Evolutionary conservation across 2,113 vertebrate species (phyloP).

Genomic region (Caretta caretta): DNA sequence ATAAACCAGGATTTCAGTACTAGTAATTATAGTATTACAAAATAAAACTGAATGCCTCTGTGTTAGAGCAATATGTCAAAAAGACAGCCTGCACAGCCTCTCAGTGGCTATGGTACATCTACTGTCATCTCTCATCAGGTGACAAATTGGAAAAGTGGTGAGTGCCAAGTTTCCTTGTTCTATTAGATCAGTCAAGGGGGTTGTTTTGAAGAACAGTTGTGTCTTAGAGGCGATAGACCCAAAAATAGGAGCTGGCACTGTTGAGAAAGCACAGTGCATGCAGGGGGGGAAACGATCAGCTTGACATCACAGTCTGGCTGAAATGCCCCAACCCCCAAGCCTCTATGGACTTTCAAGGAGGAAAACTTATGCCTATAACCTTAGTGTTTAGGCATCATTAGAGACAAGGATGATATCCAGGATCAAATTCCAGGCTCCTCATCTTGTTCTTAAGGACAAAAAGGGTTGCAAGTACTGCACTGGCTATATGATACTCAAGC

Average conservation of each 20-base stretch:
- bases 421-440: background rate
- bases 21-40: constrained; percentile 48
- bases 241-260: background rate
- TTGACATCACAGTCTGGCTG: background rate
- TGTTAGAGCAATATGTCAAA: constrained; percentile 50
- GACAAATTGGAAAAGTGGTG: background rate
- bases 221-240: background rate
- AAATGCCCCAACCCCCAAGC: background rate
- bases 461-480: background rate
- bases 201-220: background rate
- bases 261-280: background rate
- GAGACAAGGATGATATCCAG: background rate
- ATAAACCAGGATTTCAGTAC: background rate
- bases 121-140: constrained; percentile 29
- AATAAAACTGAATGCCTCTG: constrained; percentile 45
- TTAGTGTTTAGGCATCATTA: background rate
- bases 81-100: constrained; percentile 41
- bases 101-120: constrained; percentile 6
- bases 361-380: background rate
- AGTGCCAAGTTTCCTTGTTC: background rate
- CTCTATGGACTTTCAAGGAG: rapidly evolving
- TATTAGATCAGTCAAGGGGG: background rate
- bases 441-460: background rate
- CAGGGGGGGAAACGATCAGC: background rate
- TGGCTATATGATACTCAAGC: background rate